phyloP scores from a whole-genome alignment of 2,797 vertebrate genomes.

The Chiroxiphia lanceolata region DNA sequence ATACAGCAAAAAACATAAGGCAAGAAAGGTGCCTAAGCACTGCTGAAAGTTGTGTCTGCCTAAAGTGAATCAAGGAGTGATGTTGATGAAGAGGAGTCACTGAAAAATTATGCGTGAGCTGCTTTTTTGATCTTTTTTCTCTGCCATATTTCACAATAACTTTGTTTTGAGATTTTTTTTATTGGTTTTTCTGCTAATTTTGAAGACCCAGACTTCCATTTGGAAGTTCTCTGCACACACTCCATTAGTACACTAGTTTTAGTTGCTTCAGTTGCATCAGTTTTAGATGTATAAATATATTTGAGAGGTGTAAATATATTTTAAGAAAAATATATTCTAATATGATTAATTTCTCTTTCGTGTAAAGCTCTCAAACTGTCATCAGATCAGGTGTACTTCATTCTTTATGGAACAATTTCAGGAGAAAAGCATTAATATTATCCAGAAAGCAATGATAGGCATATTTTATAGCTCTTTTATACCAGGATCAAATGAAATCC shows the following conservation, averaged over 20 bases:
- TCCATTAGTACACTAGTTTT: not conserved
- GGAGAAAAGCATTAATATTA: conserved; percentile 64
- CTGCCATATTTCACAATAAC: not conserved
- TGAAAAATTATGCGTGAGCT: not conserved
- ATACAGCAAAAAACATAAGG: not conserved
- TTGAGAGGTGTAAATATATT: not conserved
- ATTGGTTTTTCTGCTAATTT: not conserved
- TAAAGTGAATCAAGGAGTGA: not conserved
- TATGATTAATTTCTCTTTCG: conserved; percentile 59
- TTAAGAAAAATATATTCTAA: conserved; percentile 19
- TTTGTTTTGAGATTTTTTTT: not conserved
- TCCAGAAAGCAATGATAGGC: conserved; percentile 58
- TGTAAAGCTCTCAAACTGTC: conserved; percentile 34
- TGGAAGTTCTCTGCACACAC: conserved; percentile 37
- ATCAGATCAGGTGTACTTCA: conserved; percentile 59
- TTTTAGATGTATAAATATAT: not conserved
- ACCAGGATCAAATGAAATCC: conserved; percentile 71
- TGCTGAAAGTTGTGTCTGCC: not conserved
- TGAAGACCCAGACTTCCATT: not conserved
- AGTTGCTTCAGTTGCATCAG: too few species aligned
- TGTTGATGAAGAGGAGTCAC: not conserved
- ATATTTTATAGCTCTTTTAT: conserved; percentile 68
- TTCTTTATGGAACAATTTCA: conserved; percentile 63
- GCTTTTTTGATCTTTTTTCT: not conserved
- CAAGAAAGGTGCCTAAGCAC: not conserved